phyloP scores from a whole-genome alignment of 2,797 vertebrate species.

The Strix occidentalis region DNA sequence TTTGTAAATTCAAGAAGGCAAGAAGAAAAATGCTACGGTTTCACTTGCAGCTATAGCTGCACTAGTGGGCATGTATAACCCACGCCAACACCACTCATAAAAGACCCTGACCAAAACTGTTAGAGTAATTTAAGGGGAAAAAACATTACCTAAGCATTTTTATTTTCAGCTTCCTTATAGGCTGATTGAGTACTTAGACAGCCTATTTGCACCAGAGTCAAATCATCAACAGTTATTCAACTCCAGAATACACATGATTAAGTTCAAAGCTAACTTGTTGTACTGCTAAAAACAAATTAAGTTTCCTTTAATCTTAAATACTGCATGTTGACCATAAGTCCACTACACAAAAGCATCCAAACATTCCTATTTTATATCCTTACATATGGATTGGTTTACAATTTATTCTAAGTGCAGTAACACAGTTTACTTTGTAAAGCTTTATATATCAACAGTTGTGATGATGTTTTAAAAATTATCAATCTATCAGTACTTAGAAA shows the following conservation, averaged over 20 bases:
- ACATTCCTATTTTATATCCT: neutral
- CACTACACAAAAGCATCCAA: neutral
- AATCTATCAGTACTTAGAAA: neutral
- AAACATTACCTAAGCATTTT: neutral
- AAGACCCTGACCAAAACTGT: neutral
- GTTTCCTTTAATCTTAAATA: neutral
- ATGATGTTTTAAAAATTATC: neutral
- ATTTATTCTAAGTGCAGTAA: neutral
- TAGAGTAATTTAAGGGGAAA: neutral
- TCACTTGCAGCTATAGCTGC: neutral
- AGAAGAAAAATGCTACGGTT: neutral
- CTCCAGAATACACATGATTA: neutral
- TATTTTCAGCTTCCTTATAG: constrained; percentile 18
- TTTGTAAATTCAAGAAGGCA: neutral
- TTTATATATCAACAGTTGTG: neutral
- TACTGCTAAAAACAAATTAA: neutral
- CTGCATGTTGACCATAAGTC: neutral
- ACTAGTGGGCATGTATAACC: neutral
- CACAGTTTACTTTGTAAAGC: neutral
- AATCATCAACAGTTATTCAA: neutral
- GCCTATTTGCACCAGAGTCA: neutral
- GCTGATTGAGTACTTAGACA: neutral
- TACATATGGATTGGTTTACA: neutral
- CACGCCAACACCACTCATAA: neutral
- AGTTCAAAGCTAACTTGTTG: neutral